Evolutionary conservation across 2,797 vertebrate genomes (phyloP).

Genomic region (Syngnathus acus): DNA sequence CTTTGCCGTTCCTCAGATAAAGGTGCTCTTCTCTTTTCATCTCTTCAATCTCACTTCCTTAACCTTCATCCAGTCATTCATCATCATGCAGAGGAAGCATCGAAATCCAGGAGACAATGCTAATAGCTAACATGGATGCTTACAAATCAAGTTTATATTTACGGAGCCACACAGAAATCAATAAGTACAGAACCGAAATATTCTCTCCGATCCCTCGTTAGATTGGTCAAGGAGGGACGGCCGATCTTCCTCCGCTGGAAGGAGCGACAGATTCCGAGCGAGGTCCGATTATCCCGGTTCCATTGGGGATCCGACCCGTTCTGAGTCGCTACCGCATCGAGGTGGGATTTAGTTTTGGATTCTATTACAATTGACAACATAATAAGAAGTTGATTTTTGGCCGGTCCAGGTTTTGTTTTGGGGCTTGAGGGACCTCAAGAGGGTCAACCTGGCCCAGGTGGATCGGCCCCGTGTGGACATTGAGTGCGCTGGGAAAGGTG

Average conservation of each 20-base stretch:
- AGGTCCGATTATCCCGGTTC: slow-evolving; percentile 91
- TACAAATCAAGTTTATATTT: no score
- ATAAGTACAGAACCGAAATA: neutral
- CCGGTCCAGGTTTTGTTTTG: slow-evolving; percentile 85
- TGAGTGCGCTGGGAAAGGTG: slow-evolving; percentile 88
- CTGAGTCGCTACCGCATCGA: slow-evolving; percentile 95
- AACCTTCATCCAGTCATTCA: neutral
- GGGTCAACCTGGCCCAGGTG: slow-evolving; percentile 92
- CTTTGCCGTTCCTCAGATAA: slow-evolving; percentile 72
- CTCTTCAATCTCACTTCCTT: slow-evolving; percentile 11
- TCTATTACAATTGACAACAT: neutral
- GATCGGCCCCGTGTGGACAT: slow-evolving; percentile 94
- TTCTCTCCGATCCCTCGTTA: slow-evolving; percentile 37
- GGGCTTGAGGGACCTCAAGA: slow-evolving; percentile 93
- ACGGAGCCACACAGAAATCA: neutral
- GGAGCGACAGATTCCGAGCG: slow-evolving; percentile 80
- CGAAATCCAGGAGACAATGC: no score
- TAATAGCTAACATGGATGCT: no score
- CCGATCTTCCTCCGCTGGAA: slow-evolving; percentile 82
- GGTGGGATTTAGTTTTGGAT: slow-evolving; percentile 60
- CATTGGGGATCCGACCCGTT: slow-evolving; percentile 85
- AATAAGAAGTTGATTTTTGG: neutral
- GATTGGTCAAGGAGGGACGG: slow-evolving; percentile 85
- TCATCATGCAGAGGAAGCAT: neutral
- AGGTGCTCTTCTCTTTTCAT: slow-evolving; percentile 58